Evolutionary conservation across 1,140 invertebrate species (phyloP), one percentile per base, ranked within the genome.

Genomic region (Bathynomus jamesi): DNA sequence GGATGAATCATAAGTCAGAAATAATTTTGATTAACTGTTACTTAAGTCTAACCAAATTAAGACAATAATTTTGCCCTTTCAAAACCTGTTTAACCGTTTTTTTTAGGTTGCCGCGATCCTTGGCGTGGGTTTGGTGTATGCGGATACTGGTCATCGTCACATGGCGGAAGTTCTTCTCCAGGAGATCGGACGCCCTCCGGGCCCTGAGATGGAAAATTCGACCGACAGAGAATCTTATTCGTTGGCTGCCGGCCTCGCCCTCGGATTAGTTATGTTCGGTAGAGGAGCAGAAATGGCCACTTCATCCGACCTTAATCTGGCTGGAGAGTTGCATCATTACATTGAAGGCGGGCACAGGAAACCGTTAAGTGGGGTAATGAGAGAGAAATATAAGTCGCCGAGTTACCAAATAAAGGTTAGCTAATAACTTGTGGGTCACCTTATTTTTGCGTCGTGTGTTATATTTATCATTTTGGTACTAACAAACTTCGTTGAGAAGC

Each of bases 181-280:
- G 40, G 95, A 97, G 83, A 96, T 97, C 71, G 92, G 93, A 28
- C 87, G 94, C 69, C 94, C 94, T 5, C 94, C 95, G 1, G 95
- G 95, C 0, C 93, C 93, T 0, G 95, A 97, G 84, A 93, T 95
- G 91, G 95, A 97, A 83, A 95, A 95, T 79, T 92, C 92, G 79
- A 87, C 91, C 61, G 93, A 96, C 80, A 84, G 95, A n/a, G 95
- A 98, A 81, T 94, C 93, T 0, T 96, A 97, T 84, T 92, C 94
- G 0, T 84, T 98, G 74, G 91, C 95, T 11, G 94, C 95, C 28
- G 95, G 95, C 0, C 83, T 98, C 30, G 92, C 93, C 24, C 86
- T 98, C 27, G 95, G 95, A 7, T 80, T 97, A 62, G 93, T 98
- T 21, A 90, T 92, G 61, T 84, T 96, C 68, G 90, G 92, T 24